phyloP scores from a whole-genome alignment of 2,113 vertebrate genomes.

The Bos indicus region DNA sequence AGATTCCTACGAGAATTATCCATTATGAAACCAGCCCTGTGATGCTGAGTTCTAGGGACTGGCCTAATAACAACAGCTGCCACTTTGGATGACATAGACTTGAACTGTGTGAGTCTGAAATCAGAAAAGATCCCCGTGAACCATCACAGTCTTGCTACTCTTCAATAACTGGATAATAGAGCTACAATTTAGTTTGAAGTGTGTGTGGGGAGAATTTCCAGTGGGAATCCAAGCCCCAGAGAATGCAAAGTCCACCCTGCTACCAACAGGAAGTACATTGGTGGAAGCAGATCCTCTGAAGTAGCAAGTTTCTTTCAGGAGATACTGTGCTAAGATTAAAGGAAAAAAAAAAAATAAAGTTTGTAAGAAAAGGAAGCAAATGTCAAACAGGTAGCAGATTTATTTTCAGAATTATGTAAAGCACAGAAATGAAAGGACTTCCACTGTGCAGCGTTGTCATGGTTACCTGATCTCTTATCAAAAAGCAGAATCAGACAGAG shows the following conservation, averaged over 20 bases:
- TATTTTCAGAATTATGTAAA: conserved; percentile 72
- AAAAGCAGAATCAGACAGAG: conserved; percentile 51
- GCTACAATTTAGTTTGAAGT: conserved; percentile 49
- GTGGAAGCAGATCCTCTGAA: conserved; percentile 48
- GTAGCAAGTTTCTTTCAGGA: conserved; percentile 43
- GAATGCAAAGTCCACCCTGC: neutral
- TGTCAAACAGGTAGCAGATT: conserved; percentile 67
- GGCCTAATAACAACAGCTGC: neutral
- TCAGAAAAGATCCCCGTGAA: conserved; percentile 15
- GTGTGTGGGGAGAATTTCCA: neutral
- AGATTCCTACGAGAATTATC: neutral
- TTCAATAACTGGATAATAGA: conserved; percentile 32
- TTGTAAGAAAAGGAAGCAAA: conserved; percentile 56
- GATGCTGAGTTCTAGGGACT: neutral
- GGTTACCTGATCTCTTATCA: conserved; percentile 72
- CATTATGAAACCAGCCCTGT: neutral
- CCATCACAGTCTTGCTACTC: neutral
- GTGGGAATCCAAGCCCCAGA: neutral
- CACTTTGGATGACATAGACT: neutral
- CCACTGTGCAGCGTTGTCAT: conserved; percentile 58
- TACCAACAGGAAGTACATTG: conserved; percentile 18
- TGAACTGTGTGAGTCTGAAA: conserved; percentile 6
- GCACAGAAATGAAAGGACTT: conserved; percentile 60
- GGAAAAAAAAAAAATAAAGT: neutral
- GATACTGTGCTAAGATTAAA: conserved; percentile 45